Conservation (phyloP, 1,140 invertebrate genomes). For the Telenomus remus region DNA sequence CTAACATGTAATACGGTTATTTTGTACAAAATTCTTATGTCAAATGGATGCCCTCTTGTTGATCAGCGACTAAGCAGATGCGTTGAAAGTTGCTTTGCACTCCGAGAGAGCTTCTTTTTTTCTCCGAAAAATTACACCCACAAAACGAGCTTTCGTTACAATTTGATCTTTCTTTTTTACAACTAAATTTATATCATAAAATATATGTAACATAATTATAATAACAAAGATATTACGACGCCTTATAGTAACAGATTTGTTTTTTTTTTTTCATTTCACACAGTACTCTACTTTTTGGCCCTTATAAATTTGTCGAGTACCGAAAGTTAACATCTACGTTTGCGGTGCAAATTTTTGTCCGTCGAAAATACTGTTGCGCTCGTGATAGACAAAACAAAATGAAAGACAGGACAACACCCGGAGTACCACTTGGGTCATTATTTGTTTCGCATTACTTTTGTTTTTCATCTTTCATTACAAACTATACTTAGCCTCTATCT, state of each 20-base stretch:
- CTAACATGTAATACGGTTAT: conserved; percentile 56
- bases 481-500: conserved; percentile 55
- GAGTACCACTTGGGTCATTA: too few relatives aligned
- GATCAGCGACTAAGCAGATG: conserved; percentile 52
- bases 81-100: conserved; percentile 47
- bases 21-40: conserved; percentile 57
- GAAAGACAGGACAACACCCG: too few relatives aligned
- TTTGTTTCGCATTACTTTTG: conserved; percentile 18
- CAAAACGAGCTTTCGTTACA: too few relatives aligned
- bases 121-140: background rate
- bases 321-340: too few relatives aligned
- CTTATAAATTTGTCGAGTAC: too few relatives aligned
- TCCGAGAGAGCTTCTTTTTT: background rate
- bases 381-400: too few relatives aligned
- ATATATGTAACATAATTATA: conserved; percentile 41
- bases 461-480: conserved; percentile 39
- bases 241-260: conserved; percentile 31
- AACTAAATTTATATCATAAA: conserved; percentile 33
- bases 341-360: too few relatives aligned
- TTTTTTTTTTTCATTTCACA: too few relatives aligned
- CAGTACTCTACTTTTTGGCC: conserved; percentile 17
- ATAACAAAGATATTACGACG: conserved; percentile 27
- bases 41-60: conserved; percentile 57
- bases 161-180: background rate
- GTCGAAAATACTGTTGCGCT: too few relatives aligned